Percentiles rank a stretch among this genome's conserved stretches.
phyloP scores from a whole-genome alignment of 2,888 invertebrate genomes.

The Conchocele bisecta region DNA sequence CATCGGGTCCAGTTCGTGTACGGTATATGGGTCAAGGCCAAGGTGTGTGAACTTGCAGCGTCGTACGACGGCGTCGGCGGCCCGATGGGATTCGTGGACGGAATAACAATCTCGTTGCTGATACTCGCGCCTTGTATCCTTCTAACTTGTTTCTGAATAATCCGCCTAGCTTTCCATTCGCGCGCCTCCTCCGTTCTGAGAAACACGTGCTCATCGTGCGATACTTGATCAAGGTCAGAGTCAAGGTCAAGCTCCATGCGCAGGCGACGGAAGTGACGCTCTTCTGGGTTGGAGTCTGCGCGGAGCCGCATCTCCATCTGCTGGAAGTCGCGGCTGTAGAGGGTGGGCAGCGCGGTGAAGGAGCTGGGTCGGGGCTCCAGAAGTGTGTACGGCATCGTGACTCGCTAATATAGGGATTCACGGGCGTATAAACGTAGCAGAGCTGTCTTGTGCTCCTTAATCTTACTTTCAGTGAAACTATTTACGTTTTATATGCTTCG shows the following conservation, averaged over 20 bases:
- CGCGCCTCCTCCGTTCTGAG: constrained; percentile 31
- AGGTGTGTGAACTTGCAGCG: constrained; percentile 4
- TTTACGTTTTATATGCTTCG: not conserved
- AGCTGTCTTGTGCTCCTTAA: not conserved
- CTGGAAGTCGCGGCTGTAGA: too few species aligned
- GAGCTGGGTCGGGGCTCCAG: constrained; percentile 5
- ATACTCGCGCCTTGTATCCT: not conserved
- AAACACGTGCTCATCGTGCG: constrained; percentile 29
- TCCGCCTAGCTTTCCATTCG: constrained; percentile 36
- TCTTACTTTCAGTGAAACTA: not conserved
- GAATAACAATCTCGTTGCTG: constrained; percentile 17
- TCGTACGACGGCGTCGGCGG: constrained; percentile 24
- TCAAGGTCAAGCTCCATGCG: constrained; percentile 48
- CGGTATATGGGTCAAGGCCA: constrained; percentile 41
- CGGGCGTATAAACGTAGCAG: too few species aligned
- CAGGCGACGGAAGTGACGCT: constrained; percentile 49
- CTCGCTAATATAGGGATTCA: too few species aligned
- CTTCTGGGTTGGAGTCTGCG: constrained; percentile 50
- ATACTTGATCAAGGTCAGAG: constrained; percentile 43
- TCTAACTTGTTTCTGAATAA: constrained; percentile 22
- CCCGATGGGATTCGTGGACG: constrained; percentile 40
- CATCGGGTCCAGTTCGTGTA: constrained; percentile 55
- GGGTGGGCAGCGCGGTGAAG: too few species aligned
- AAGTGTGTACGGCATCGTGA: too few species aligned
- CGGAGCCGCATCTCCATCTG: constrained; percentile 25